Evolutionary conservation across 1,140 invertebrate species (phyloP), one percentile per base, ranked within the genome.

Genomic region (Gyrodactylus bullatarudis): DNA sequence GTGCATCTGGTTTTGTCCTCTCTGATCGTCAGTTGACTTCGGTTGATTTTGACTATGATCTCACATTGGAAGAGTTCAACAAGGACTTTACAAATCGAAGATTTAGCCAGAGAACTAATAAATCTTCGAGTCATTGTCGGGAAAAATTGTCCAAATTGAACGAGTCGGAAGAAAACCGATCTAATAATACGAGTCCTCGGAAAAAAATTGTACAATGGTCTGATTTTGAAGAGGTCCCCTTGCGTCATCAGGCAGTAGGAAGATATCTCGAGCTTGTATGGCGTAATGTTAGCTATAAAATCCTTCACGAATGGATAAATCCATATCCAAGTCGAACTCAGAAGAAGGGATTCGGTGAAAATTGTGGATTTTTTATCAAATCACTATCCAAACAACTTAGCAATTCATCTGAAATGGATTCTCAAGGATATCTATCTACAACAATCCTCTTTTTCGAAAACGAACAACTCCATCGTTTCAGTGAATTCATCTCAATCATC

Each of bases 181-280:
- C 8, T 8, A 71, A 21, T 2, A 71, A 8, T 8, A 54, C 8
- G 34, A 54, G 34, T 8, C 8, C 34, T 16, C 23, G 20, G 23
- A 71, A 26, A 68, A 73, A 73, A 21, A 26, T 20, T 69, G 72
- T 73, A 20, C 72, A 73, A 23, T 73, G 72, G 72, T 25, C 21
- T 34, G 72, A 73, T 26, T 26, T 24, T 26, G 23, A 68, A 54
- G 72, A 73, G 23, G 72, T 73, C 22, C 23, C 22, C 25, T 69
- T 73, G 21, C 25, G 72, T 2, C 72, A 73, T 69, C 72, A 73
- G 26, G 72, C 26, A 19, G 26, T 73, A 20, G 72, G 34, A 2
- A 20, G 26, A n/a, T 73, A 73, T 26, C 26, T 73, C 20, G 26
- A 73, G 2, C 19, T 73, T 1, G 72, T 73, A 1, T 73, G 72